Base-by-base conservation (phyloP, 2,888 invertebrate genomes). In the Stenolophus ochropezus region DNA sequence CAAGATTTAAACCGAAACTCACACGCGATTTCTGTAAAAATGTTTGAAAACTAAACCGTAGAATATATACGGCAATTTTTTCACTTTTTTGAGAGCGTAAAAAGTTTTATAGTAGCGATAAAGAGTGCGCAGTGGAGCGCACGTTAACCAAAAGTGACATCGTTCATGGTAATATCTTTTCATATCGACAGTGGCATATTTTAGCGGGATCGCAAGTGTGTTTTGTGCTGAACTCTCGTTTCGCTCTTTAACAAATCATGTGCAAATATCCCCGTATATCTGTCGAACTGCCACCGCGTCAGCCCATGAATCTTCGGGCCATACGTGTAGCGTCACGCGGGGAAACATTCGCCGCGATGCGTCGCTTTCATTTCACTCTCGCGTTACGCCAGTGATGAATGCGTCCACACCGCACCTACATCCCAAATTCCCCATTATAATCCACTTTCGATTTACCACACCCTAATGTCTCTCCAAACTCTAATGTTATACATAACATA, bases 51-150 rank as follows among this genome's bases (percentile, higher is more conserved):
- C 58, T 56, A 58, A 33, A 77, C 21, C 21, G 58, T 53, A 21
- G 77, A 77, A 77, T 23, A 47, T 47, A 49, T 65, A 61, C 49
- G 53, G 75, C 27, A 33, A 65, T 47, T 47, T 61, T 80, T 58
- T 73, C 71, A 49, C 42, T 73, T 80, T 80, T 80, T 80, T 18
- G 20, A 42, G 49, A 42, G 42, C 33, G 80, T 80, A 80, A 80
- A 80, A 80, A 80, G 58, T 80, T 80, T 80, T 80, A 80, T 80
- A 80, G 80, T 73, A 42, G 73, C 73, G 80, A 80, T 80, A 80
- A 80, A 80, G 71, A 73, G 80, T 58, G 49, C 47, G 49, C 77
- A 61, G 42, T 61, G 69, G 79, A 51, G 65, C 56, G 73, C 73
- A 14, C 73, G 73, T 73, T 80, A 80, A 56, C 80, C 80, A 80